Base-by-base conservation (phyloP, 1,140 invertebrate species). In the Heliconius hewitsoni region DNA sequence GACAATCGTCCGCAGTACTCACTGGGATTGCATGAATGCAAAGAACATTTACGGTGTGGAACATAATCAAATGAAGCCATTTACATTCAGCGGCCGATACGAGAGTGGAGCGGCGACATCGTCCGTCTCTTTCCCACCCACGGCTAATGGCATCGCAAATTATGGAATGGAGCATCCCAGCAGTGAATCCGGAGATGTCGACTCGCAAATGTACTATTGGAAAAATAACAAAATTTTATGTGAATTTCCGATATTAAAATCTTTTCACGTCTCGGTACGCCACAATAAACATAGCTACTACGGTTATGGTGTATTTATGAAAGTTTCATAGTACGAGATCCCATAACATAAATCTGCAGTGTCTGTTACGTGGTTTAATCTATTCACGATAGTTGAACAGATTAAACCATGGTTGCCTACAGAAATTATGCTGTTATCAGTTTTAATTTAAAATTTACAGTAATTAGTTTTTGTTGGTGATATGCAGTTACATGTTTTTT, bases 31-130 rank as follows among this genome's bases (percentile, higher is more conserved):
- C 91, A 93, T 92, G 92, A 94, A 93, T 88, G 84, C 89, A 88
- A 89, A 90, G 89, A 92, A 81, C 89, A 85, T 92, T 93, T 89
- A 90, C 87, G 80, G 83, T 85, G 84, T 83, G 83, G 85, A 91
- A 90, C 87, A 91, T 91, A 93, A 92, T 90, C 88, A 94, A 93
- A 93, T 94, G 90, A 93, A 94, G 91, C 91, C 88, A 92, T 94
- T 94, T 91, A 90, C 90, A 94, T 94, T 94, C 92, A 91, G 84
- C 85, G 82, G 83, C 82, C 80, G 85, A 84, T 85, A 85, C 84
- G 82, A 80, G 85, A 89, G 79, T 79, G 77, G 84, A 37, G 77
- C 83, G 75, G 71, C 73, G 73, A 83, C 82, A 88, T 86, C 73
- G 37, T 81, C 78, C 73, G 81, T 91, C 89, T 88, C 87, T 11